Evolutionary conservation across 2,113 vertebrate species (phyloP).

Genomic region (Loxodonta africana): DNA sequence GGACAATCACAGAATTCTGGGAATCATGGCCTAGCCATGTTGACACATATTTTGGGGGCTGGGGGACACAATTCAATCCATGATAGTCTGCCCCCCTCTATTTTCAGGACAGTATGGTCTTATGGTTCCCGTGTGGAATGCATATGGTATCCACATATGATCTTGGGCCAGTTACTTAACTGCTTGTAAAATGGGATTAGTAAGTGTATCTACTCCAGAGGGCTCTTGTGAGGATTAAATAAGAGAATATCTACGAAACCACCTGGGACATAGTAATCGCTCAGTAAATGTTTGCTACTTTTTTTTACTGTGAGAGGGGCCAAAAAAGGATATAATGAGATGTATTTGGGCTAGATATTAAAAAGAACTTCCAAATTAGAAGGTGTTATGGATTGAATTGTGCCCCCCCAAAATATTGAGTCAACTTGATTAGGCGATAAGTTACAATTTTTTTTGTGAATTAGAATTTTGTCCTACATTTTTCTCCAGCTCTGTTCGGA

Average conservation of each 20-base stretch:
- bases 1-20: too few species aligned
- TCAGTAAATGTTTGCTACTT: conserved; percentile 21
- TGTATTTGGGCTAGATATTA: neutral
- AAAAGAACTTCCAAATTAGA: conserved; percentile 27
- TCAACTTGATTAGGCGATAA: too few species aligned
- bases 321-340: neutral
- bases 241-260: neutral
- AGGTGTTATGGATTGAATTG: neutral
- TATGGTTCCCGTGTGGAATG: accelerated
- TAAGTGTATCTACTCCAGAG: neutral
- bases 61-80: too few species aligned
- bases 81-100: neutral
- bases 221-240: neutral
- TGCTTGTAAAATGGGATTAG: neutral
- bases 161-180: neutral
- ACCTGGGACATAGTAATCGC: neutral
- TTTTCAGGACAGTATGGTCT: neutral
- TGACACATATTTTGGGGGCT: too few species aligned
- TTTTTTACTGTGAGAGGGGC: neutral
- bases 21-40: too few species aligned
- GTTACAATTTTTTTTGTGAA: too few species aligned
- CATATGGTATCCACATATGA: neutral
- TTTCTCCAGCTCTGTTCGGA: too few species aligned
- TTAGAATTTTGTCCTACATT: too few species aligned
- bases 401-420: too few species aligned